A percentile compares a stretch with the other conserved stretches of the same genome.
Conservation (phyloP, 2,888 invertebrate species). For the Idaea biselata region DNA sequence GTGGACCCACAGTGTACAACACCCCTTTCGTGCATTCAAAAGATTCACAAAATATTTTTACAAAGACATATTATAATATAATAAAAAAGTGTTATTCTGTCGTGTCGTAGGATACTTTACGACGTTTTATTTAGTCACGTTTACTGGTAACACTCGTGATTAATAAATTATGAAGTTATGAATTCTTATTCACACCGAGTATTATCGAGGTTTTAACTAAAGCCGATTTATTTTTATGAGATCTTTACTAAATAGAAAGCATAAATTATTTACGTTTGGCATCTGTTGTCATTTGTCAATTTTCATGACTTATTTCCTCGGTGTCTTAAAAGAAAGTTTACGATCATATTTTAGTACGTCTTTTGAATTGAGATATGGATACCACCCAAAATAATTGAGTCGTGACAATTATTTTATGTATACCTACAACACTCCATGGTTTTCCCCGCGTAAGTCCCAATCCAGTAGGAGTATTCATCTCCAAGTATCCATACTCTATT, state of each 20-base stretch:
- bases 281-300: slow-evolving; percentile 58
- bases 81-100: slow-evolving; percentile 33
- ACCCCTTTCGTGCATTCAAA: slow-evolving; percentile 63
- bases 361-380: not conserved
- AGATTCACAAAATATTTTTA: slow-evolving; percentile 66
- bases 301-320: slow-evolving; percentile 42
- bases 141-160: slow-evolving; percentile 52
- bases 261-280: slow-evolving; percentile 46
- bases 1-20: slow-evolving; percentile 69
- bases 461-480: too few species aligned
- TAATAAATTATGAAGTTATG: slow-evolving; percentile 65
- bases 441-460: too few species aligned
- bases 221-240: slow-evolving; percentile 52
- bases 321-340: slow-evolving; percentile 32
- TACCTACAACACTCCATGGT: not conserved
- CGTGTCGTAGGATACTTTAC: slow-evolving; percentile 40
- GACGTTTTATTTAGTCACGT: slow-evolving; percentile 56
- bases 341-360: slow-evolving; percentile 15
- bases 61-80: slow-evolving; percentile 46
- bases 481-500: too few species aligned
- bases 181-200: slow-evolving; percentile 54
- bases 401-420: not conserved
- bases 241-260: slow-evolving; percentile 40
- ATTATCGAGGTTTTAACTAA: slow-evolving; percentile 52
- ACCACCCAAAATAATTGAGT: not conserved